Evolutionary conservation across 2,888 invertebrate genomes (phyloP).

Genomic region (Drosophila lutescens): DNA sequence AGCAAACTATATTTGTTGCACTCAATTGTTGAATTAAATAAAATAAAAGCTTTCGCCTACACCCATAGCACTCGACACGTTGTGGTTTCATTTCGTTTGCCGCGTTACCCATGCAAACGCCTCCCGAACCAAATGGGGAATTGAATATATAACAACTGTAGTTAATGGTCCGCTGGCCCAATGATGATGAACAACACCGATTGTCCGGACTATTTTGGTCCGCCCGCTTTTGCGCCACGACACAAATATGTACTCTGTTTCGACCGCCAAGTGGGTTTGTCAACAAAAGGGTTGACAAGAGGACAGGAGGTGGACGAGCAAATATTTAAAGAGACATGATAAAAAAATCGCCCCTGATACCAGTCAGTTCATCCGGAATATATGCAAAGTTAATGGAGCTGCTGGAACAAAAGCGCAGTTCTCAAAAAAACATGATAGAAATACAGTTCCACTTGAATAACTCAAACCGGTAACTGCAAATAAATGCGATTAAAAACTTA

Average conservation of each 20-base stretch:
- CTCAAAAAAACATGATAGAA: not conserved
- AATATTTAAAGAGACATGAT: conserved; percentile 1
- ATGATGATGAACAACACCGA: not conserved
- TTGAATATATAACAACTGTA: not conserved
- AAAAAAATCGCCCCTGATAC: not conserved
- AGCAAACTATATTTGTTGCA: conserved; percentile 37
- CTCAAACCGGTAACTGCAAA: not conserved
- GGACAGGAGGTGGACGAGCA: not conserved
- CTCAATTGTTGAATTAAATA: conserved; percentile 40
- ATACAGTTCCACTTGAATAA: not conserved
- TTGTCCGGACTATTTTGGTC: conserved; percentile 6
- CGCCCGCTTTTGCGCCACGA: conserved; percentile 2
- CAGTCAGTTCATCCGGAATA: not conserved
- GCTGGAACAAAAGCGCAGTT: not conserved
- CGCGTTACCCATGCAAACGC: conserved; percentile 7
- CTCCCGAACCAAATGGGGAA: not conserved
- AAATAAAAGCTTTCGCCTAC: conserved; percentile 42
- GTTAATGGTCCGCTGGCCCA: conserved; percentile 9
- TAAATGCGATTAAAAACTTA: not conserved
- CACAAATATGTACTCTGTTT: not conserved
- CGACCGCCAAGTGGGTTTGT: not conserved
- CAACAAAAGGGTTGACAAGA: not conserved
- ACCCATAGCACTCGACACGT: conserved; percentile 22
- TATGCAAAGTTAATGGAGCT: not conserved
- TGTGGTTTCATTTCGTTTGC: conserved; percentile 8